phyloP scores from a whole-genome alignment of 2,113 vertebrate species.

The Chamaetylas fuelleborni region DNA sequence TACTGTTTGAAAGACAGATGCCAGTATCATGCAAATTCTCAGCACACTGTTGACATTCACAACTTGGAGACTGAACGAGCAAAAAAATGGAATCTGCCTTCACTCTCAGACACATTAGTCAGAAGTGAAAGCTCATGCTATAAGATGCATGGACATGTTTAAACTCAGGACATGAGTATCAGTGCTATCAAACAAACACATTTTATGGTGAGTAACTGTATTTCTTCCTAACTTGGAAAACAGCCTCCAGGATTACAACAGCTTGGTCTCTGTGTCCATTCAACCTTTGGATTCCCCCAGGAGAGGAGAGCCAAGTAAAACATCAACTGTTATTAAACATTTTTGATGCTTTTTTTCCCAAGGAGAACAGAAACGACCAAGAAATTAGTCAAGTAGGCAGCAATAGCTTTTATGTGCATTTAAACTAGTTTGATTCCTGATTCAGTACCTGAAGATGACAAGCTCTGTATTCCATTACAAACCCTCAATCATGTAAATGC shows the following conservation, averaged over 20 bases:
- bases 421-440: background rate
- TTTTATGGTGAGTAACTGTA: background rate
- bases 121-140: background rate
- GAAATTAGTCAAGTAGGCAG: background rate
- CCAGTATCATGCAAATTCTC: background rate
- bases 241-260: background rate
- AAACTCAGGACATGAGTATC: background rate
- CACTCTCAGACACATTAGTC: background rate
- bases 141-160: background rate
- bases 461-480: conserved; percentile 66
- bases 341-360: background rate
- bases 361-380: background rate
- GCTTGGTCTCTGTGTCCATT: background rate
- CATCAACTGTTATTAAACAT: background rate
- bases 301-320: background rate
- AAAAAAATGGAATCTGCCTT: background rate
- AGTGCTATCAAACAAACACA: background rate
- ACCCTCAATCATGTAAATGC: background rate
- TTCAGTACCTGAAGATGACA: background rate
- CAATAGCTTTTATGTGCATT: background rate
- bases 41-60: background rate
- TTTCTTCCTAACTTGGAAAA: background rate
- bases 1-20: background rate
- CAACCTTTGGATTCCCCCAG: background rate
- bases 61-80: background rate